Evolutionary conservation across 2,888 invertebrate species (phyloP).

Genomic region (Drosophila nr. fundita): DNA sequence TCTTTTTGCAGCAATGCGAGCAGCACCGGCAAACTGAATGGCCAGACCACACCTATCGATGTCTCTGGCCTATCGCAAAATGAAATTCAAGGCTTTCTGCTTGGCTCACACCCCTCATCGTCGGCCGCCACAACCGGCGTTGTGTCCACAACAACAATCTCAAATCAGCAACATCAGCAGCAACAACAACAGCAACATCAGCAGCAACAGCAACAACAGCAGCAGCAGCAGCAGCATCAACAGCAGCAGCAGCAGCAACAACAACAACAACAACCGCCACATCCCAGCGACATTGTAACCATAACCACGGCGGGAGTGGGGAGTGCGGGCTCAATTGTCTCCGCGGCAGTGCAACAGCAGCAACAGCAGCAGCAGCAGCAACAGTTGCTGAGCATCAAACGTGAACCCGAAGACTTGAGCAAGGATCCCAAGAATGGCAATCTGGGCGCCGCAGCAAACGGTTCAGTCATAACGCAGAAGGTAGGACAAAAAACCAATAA

Average conservation of each 20-base stretch:
- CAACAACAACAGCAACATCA: conserved; percentile 69
- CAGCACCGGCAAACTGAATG: conserved; percentile 84
- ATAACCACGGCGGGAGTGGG: conserved; percentile 77
- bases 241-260: conserved; percentile 71
- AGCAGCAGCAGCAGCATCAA: conserved; percentile 65
- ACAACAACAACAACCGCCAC: conserved; percentile 65
- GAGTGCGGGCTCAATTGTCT: conserved; percentile 82
- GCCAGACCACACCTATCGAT: conserved; percentile 86
- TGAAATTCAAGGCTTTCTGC: conserved; percentile 86
- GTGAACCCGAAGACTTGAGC: conserved; percentile 85
- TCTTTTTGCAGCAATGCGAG: conserved; percentile 80
- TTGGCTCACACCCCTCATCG: conserved; percentile 85
- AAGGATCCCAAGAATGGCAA: conserved; percentile 85
- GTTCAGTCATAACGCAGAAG: conserved; percentile 83
- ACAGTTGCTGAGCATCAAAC: conserved; percentile 84
- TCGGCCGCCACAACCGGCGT: conserved; percentile 80
- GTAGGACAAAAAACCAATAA: conserved; percentile 63
- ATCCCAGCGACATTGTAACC: conserved; percentile 82
- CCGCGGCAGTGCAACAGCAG: conserved; percentile 76
- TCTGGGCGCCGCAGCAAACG: conserved; percentile 70
- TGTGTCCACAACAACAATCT: conserved; percentile 81
- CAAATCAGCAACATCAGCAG: conserved; percentile 77
- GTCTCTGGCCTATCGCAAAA: conserved; percentile 86
- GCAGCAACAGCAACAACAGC: conserved; percentile 72
- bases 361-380: conserved; percentile 73